Evolutionary conservation across 2,797 vertebrate species (phyloP), one percentile per base, ranked within the genome.

Genomic region (Muscicapa striata): DNA sequence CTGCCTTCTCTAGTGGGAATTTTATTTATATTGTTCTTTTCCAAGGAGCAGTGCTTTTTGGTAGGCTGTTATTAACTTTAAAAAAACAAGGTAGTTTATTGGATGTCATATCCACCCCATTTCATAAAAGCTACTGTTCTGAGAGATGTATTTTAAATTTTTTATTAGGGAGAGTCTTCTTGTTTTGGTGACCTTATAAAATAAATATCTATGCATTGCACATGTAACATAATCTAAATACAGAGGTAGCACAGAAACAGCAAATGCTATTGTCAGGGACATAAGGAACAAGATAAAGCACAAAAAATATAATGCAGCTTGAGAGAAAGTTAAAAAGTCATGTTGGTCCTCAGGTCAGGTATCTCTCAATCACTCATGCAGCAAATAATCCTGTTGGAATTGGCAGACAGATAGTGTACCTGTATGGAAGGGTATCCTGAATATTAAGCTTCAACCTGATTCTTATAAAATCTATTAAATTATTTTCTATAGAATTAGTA

Each of bases 251-350:
- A 45, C 30, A 83, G 66, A 78, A 91, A 36, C 34, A 40, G 43
- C 61, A 90, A 36, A 69, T 61, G 18, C 3, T 84, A 4, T 93
- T 95, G 63, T 96, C 70, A 76, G 73, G 43, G 58, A 30, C 64
- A 49, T 82, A 79, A 84, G 89, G 51, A 38, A 26, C 66, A 86
- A 77, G 77, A 38, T 79, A 87, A 86, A 90, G 40, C 61, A 68
- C 67, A 55, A 77, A 73, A 27, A 77, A 61, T 59, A 13, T 23
- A 75, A 57, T 51, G 38, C 51, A 72, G 24, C 58, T 40, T 80
- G 58, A 40, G 89, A 89, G 78, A 94, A 92, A 51, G 84, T 83
- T 93, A 73, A 87, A 90, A 80, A 84, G 63, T 76, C 49, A 34
- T 6, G 51, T 49, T 93, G 79, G 49, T 89, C 93, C 95, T 96